Base-by-base conservation (phyloP, 1,140 invertebrate genomes). In the Eupristina koningsbergeri region DNA sequence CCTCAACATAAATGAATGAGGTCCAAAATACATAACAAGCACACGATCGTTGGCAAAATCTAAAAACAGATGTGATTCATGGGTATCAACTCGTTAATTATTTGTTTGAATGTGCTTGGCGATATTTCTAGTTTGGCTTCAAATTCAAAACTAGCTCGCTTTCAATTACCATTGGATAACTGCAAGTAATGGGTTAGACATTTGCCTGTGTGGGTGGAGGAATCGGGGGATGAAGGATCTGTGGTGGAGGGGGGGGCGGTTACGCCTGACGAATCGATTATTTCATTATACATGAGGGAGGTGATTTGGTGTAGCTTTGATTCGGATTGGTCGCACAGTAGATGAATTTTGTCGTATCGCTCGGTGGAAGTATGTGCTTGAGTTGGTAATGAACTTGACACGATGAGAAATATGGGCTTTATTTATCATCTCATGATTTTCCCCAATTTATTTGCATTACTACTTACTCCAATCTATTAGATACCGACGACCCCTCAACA, bases 241-340 rank as follows among this genome's bases (percentile, higher is more conserved):
- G n/a, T n/a, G n/a, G 29, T 69, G n/a, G 26, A 15, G 67, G 63
- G 26, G 3, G 36, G 29, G 22, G 85, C 75, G 80, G 34, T 79
- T 79, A 69, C 50, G 78, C 76, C 58, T n/a, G 63, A 78, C 41
- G 75, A 63, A 76, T 84, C 83, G 78, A 80, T 84, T 84, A 84
- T 84, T 84, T 84, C 69, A 84, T 84, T 84, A 80, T 1, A 22
- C 13, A 64, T 26, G 31, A n/a, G 13, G 81, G 81, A 73, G 75
- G 31, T n/a, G 64, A 77, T 22, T 74, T 0, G 19, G 53, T 61
- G 29, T 80, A 53, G 36, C 69, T 75, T 58, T 41, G 83, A 39
- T 41, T 53, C 29, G 34, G 78, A 84, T 76, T 80, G 69, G 83
- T 31, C 78, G 61, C 53, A 22, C 76, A 45, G 34, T 78, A 80